These are phyloP conservation scores for Spea bombifrons DNA, from an alignment of 2,113 vertebrate genomes.

Conservation along the genomic window DNA sequence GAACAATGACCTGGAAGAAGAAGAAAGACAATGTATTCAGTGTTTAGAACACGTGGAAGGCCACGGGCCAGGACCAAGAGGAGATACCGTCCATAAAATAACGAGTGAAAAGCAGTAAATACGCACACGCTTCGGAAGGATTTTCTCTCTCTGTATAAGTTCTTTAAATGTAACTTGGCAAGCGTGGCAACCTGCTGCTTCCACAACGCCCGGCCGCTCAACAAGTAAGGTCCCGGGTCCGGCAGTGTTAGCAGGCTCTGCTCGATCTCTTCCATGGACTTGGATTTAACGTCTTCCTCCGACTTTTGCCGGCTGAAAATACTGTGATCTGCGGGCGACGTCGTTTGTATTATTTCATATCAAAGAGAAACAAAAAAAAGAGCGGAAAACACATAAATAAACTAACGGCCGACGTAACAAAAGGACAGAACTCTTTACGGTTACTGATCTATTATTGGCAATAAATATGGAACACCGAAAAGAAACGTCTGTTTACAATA, in stretches of 20 bases:
- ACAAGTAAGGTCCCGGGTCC: slow-evolving; percentile 61
- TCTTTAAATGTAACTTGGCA: slow-evolving; percentile 86
- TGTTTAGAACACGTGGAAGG: too few species aligned
- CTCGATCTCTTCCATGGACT: slow-evolving; percentile 78
- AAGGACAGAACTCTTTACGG: too few species aligned
- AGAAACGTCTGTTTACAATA: too few species aligned
- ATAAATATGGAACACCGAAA: too few species aligned
- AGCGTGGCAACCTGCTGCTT: slow-evolving; percentile 83
- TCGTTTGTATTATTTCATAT: not conserved
- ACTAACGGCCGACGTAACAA: too few species aligned
- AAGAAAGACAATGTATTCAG: slow-evolving; percentile 6
- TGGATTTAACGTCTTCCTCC: slow-evolving; percentile 73
- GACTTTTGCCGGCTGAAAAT: slow-evolving; percentile 79
- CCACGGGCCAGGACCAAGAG: too few species aligned
- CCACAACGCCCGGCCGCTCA: slow-evolving; percentile 77
- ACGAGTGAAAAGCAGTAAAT: too few species aligned
- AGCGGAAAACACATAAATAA: too few species aligned
- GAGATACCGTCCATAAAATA: not conserved
- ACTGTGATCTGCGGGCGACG: slow-evolving; percentile 79
- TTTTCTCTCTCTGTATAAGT: slow-evolving; percentile 81
- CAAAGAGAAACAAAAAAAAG: not conserved
- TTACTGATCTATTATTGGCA: too few species aligned
- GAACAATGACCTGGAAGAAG: slow-evolving; percentile 76
- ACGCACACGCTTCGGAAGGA: slow-evolving; percentile 74
- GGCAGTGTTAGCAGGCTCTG: slow-evolving; percentile 83